phyloP scores from a whole-genome alignment of 1,140 invertebrate genomes.

The Saccostrea cuccullata region DNA sequence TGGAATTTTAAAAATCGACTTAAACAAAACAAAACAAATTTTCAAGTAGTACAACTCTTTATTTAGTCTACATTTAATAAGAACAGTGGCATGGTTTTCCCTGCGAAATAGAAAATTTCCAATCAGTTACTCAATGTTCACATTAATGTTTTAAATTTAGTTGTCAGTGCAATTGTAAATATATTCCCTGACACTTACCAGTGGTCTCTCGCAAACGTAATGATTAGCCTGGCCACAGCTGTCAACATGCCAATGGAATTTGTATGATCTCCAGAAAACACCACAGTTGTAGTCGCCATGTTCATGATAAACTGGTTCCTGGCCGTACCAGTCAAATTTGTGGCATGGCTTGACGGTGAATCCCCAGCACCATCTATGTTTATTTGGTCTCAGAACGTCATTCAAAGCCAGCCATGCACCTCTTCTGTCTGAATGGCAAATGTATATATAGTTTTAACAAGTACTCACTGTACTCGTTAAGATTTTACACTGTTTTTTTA shows the following conservation, averaged over 20 bases:
- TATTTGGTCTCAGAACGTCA: conserved; percentile 19
- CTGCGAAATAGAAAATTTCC: not conserved
- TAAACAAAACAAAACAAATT: too few species aligned
- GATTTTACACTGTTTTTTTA: too few species aligned
- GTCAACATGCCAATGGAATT: conserved; percentile 19
- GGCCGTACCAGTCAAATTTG: conserved; percentile 17
- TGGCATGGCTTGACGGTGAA: conserved; percentile 5
- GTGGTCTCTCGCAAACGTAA: conserved; percentile 25
- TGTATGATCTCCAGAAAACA: not conserved
- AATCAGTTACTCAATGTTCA: not conserved
- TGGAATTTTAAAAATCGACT: too few species aligned
- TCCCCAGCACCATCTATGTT: conserved; percentile 8
- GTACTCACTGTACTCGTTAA: not conserved
- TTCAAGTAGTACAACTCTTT: too few species aligned
- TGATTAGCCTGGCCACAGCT: not conserved
- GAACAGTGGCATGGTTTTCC: conserved; percentile 13
- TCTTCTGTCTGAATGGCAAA: not conserved
- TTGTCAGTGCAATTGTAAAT: not conserved
- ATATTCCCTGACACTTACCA: not conserved
- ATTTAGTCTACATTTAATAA: not conserved
- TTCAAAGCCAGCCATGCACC: conserved; percentile 13
- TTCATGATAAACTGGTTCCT: conserved; percentile 1
- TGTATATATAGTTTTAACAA: not conserved
- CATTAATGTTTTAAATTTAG: not conserved
- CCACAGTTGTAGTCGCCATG: conserved; percentile 12